These are phyloP conservation scores for Penaeus vannamei DNA, from an alignment of 1,140 invertebrate species.

Conservation along the genomic window DNA sequence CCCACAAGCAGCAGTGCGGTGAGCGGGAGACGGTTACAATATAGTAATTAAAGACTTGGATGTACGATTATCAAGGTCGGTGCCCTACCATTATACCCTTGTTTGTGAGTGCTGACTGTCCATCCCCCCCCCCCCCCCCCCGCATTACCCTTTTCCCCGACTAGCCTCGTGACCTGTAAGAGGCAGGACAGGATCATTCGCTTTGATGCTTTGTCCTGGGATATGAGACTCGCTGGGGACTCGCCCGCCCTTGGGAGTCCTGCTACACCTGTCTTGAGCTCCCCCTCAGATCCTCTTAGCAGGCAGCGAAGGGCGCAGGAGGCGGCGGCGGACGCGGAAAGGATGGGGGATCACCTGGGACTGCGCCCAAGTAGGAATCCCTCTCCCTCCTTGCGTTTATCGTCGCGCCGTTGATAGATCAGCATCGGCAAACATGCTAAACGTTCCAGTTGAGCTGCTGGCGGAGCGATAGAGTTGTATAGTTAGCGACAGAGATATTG, in stretches of 20 bases:
- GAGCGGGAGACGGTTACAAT: not conserved
- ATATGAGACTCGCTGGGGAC: too few relatives aligned
- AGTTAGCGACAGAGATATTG: slow-evolving; percentile 30
- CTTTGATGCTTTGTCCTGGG: too few relatives aligned
- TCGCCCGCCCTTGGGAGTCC: too few relatives aligned
- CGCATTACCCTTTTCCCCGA: too few relatives aligned
- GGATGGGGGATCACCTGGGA: not conserved
- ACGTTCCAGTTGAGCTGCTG: slow-evolving; percentile 46
- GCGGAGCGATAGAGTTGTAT: slow-evolving; percentile 55
- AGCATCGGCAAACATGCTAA: slow-evolving; percentile 31
- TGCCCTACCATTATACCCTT: too few relatives aligned
- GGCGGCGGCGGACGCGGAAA: not conserved
- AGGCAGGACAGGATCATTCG: too few relatives aligned
- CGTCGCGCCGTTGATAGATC: slow-evolving; percentile 40
- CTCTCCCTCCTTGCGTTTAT: not conserved
- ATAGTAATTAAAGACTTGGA: not conserved
- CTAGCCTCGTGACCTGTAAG: too few relatives aligned
- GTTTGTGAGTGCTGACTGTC: not conserved
- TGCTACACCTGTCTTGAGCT: too few relatives aligned
- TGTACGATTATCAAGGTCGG: too few relatives aligned
- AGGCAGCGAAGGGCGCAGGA: too few relatives aligned
- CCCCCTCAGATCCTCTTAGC: too few relatives aligned
- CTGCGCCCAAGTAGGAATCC: not conserved
- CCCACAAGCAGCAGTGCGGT: not conserved
- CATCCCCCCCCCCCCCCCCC: not conserved